Evolutionary conservation across 2,888 invertebrate species (phyloP).

Genomic region (Synanthedon tipuliformis): DNA sequence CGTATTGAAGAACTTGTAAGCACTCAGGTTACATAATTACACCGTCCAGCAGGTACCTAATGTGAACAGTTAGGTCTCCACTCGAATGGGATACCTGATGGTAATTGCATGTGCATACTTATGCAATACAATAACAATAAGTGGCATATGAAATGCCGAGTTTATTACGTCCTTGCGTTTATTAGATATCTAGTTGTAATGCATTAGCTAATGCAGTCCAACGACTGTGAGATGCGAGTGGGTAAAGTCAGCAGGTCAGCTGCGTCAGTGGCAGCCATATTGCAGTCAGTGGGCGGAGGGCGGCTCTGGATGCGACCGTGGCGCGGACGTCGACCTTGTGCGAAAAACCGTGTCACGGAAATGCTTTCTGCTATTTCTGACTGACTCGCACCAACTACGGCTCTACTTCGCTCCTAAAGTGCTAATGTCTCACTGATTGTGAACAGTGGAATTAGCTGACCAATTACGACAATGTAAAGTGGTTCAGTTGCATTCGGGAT

Average conservation of each 20-base stretch:
- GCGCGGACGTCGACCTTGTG: constrained; percentile 54
- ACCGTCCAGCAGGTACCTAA: too few relatives aligned
- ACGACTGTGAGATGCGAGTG: too few relatives aligned
- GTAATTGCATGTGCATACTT: neutral
- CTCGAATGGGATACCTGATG: neutral
- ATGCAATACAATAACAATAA: neutral
- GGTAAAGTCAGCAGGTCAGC: too few relatives aligned
- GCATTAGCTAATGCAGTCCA: too few relatives aligned
- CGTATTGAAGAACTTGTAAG: too few relatives aligned
- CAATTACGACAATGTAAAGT: neutral
- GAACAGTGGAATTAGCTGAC: neutral
- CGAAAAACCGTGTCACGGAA: constrained; percentile 50
- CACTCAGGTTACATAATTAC: too few relatives aligned
- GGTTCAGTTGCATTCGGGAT: constrained; percentile 14
- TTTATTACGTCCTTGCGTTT: neutral
- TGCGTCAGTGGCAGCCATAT: constrained; percentile 3
- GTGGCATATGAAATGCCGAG: neutral
- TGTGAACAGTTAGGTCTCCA: neutral
- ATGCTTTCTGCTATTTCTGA: constrained; percentile 38
- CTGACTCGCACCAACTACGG: neutral
- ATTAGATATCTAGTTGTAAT: neutral
- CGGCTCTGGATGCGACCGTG: constrained; percentile 22
- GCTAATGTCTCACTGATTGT: neutral
- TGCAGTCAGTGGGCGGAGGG: constrained; percentile 8
- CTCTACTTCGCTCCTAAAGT: constrained; percentile 1